A percentile compares a stretch with the other conserved stretches of the same genome.
Conservation (phyloP, 2,888 invertebrate species). For the Volucella bombylans region DNA sequence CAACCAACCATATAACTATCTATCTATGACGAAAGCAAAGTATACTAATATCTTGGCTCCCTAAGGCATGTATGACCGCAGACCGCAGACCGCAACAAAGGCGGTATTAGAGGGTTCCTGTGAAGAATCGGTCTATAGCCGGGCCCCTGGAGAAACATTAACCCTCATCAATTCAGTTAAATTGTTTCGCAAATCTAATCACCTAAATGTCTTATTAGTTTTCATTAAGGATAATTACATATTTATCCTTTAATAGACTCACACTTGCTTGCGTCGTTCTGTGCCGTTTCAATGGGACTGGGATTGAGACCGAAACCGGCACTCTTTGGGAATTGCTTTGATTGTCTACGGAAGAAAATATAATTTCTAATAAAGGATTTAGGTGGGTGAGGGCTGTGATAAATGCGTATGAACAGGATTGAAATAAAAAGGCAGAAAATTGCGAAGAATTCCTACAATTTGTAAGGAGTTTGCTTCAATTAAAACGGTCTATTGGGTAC, state of each 20-base stretch:
- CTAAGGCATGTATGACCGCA: constrained; percentile 23
- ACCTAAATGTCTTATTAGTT: constrained; percentile 57
- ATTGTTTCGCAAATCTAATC: constrained; percentile 58
- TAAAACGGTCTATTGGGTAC: too few relatives aligned
- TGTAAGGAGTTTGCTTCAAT: too few relatives aligned
- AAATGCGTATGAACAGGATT: too few relatives aligned
- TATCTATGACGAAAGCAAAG: neutral
- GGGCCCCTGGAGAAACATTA: constrained; percentile 1
- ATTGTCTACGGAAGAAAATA: too few relatives aligned
- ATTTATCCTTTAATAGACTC: constrained; percentile 57
- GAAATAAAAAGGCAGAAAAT: too few relatives aligned
- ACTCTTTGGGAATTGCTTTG: too few relatives aligned
- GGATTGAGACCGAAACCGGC: too few relatives aligned
- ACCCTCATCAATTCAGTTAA: constrained; percentile 56
- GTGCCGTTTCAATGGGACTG: too few relatives aligned
- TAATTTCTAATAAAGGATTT: too few relatives aligned
- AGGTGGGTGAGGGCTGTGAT: too few relatives aligned
- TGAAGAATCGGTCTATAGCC: neutral
- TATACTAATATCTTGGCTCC: neutral
- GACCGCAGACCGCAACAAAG: constrained; percentile 9
- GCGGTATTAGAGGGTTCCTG: neutral
- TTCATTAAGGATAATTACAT: constrained; percentile 60
- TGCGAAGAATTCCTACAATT: too few relatives aligned
- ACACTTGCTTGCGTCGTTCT: constrained; percentile 14
- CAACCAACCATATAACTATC: neutral